phyloP scores from a whole-genome alignment of 2,797 vertebrate genomes.

The Rallus crepitans region DNA sequence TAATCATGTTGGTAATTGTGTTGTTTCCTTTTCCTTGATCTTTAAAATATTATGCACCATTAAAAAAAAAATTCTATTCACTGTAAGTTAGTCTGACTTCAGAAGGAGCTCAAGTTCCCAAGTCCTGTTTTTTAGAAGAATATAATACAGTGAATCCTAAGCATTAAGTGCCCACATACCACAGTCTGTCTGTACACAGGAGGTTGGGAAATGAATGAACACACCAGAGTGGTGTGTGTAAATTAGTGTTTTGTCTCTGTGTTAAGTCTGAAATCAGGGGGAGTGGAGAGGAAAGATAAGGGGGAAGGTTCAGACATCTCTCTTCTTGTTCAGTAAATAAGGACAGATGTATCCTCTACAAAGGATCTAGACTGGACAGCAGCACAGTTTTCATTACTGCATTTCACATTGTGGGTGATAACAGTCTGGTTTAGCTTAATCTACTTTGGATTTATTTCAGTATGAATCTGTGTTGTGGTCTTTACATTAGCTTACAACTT shows the following conservation, averaged over 20 bases:
- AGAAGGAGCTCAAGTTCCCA: neutral
- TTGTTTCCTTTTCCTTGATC: constrained; percentile 11
- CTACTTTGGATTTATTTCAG: neutral
- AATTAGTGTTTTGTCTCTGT: neutral
- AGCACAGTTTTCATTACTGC: neutral
- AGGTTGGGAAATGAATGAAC: neutral
- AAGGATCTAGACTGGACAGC: neutral
- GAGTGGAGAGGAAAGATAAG: neutral
- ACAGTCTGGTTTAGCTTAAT: neutral
- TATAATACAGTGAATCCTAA: neutral
- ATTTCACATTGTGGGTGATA: neutral
- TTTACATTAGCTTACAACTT: neutral
- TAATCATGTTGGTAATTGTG: neutral
- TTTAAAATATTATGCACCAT: neutral
- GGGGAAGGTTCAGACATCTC: neutral
- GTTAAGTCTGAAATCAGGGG: neutral
- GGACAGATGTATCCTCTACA: neutral
- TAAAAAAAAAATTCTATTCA: neutral
- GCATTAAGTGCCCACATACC: neutral
- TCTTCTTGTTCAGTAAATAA: neutral
- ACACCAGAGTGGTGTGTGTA: too few relatives aligned
- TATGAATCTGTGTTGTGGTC: neutral
- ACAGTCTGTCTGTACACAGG: neutral
- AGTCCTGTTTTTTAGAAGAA: neutral
- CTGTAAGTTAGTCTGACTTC: neutral